Base-by-base conservation (phyloP, 2,888 invertebrate species). In the Cerastis rubricosa region DNA sequence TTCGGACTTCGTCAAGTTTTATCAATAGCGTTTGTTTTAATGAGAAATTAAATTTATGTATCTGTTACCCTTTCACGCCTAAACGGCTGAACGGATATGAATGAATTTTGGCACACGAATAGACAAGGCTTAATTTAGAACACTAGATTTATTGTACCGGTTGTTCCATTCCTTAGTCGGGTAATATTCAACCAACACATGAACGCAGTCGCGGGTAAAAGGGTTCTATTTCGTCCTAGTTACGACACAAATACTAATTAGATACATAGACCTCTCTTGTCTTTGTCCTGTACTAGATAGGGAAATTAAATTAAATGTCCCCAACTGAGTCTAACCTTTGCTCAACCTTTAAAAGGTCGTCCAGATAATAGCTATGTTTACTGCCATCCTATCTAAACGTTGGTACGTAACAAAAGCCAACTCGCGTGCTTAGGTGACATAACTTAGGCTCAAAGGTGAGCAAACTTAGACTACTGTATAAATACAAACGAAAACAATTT, bases 401-500 rank as follows among this genome's bases (percentile, higher is more conserved):
- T 17, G 57, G 71, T 83, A 63, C 73, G 54, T 57, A 84, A 74
- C 73, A 76, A 66, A 78, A 73, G 73, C 64, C 17, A 70, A 47
- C 77, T 78, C 57, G 74, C 76, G 59, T 79, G 74, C 66, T 76
- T 72, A 66, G 64, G 45, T 74, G 69, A 74, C 64, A 74, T 71
- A 79, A 72, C 77, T 54, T 69, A 74, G 49, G 74, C 74, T 69
- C 77, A 85, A 74, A 85, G 76, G 85, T 85, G 74, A 85, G 74
- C 49, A 67, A 79, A 74, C 75, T 35, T 51, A 74, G 67, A 72
- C 81, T 70, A 66, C 82, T 80, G 74, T 70, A 72, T 54, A 76
- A 80, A 73, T 67, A 80, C 71, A 80, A 83, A 75, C 68, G 57
- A 71, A 79, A 87, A 79, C 84, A 83, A 86, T 86, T 85, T 86